Percentiles rank a stretch among this genome's conserved stretches.
These are phyloP conservation scores for Mayetiola destructor DNA, from an alignment of 2,888 invertebrate species.

Conservation along the genomic window DNA sequence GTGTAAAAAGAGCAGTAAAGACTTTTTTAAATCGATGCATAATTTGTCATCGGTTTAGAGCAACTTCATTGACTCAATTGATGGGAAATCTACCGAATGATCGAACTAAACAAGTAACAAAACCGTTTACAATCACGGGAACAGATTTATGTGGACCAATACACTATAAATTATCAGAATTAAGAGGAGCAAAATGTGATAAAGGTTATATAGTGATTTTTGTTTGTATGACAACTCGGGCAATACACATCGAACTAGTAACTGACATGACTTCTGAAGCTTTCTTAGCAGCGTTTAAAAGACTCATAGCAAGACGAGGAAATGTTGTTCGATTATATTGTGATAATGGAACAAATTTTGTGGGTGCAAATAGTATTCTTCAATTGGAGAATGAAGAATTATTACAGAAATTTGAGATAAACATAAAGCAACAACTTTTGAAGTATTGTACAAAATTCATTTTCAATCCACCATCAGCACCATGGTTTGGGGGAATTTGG, in stretches of 20 bases:
- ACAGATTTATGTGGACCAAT: conserved; percentile 18
- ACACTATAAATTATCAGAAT: conserved; percentile 17
- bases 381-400: neutral
- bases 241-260: conserved; percentile 18
- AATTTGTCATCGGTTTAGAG: conserved; percentile 15
- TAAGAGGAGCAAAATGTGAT: conserved; percentile 16
- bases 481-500: conserved; percentile 26
- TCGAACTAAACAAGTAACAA: conserved; percentile 15
- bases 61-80: conserved; percentile 15
- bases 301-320: conserved; percentile 23
- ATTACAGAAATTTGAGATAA: too few relatives aligned
- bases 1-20: conserved; percentile 15
- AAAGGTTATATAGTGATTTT: conserved; percentile 23
- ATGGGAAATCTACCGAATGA: conserved; percentile 23
- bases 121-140: conserved; percentile 19
- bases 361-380: conserved; percentile 20
- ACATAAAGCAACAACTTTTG: conserved; percentile 16
- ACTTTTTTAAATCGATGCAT: conserved; percentile 18
- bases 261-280: conserved; percentile 19
- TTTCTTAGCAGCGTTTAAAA: conserved; percentile 22
- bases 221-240: conserved; percentile 21
- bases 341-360: conserved; percentile 25
- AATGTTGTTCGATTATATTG: conserved; percentile 20
- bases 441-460: conserved; percentile 24
- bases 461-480: conserved; percentile 24